Base-by-base conservation (phyloP, 2,113 vertebrate species). In the Columba livia region DNA sequence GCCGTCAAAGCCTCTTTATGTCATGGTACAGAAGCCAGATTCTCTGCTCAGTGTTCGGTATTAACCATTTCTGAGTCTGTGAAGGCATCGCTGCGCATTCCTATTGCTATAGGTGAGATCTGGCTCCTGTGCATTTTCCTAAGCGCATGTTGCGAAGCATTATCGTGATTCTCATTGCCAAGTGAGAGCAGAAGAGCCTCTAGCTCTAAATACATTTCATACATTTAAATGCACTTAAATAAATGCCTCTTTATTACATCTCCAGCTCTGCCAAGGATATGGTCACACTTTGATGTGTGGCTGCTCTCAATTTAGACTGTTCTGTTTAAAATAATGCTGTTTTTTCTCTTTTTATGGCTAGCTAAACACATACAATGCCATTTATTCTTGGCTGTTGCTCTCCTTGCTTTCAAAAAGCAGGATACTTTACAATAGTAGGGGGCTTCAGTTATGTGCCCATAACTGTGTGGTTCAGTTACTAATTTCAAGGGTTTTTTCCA, bases 101-200 rank as follows among this genome's bases (percentile, higher is more conserved):
- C 1, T 19, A 3, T 20, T 20, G 3, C 29, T 12, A 0, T 10
- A 53, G 40, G 54, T 20, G 60, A 36, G 47, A 24, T 62, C 65
- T 31, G 61, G 9, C 24, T 57, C 17, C 32, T 8, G 18, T 9
- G 21, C 2, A 0, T 36, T 58, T 53, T 18, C 12, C 15, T 5
- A 9, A n/a, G 51, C 7, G 15, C 8, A 4, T 18, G n/a, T 47
- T 5, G 4, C 34, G 60, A 16, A 50, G 56, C 11, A 4, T 21
- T 40, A 10, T 34, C 1, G 6, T 14, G 65, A 1, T 19, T 29
- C n/a, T 25, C 4, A 0, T 21, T 29, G 11, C 57, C 15, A 13
- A 20, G 24, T 20, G 34, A 15, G 56, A 58, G 71, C 70, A 73
- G 79, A 29, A 61, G 18, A 57, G 9, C 15, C 40, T 51, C 32